Evolutionary conservation across 2,888 invertebrate genomes (phyloP).

Genomic region (Chloromyia formosa): DNA sequence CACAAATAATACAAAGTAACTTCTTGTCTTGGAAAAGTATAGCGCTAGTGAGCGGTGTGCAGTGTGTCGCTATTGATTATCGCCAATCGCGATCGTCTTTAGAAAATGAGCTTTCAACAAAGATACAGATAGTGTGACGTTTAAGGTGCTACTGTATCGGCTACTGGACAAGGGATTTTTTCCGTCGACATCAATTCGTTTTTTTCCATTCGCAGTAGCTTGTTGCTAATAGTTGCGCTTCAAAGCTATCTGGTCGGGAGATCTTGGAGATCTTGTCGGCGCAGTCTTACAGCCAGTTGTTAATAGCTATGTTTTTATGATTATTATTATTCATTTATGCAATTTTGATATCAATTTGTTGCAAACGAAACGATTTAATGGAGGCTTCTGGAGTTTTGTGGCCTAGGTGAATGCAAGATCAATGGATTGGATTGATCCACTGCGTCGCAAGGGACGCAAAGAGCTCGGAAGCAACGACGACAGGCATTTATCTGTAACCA

Average conservation of each 20-base stretch:
- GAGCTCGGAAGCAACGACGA: constrained; percentile 9
- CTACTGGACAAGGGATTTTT: constrained; percentile 31
- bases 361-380: constrained; percentile 39
- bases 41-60: too few relatives aligned
- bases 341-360: constrained; percentile 54
- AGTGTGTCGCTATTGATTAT: neutral
- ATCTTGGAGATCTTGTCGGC: constrained; percentile 14
- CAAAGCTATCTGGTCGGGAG: neutral
- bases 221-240: neutral
- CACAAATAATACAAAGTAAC: constrained; percentile 3
- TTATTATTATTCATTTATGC: constrained; percentile 55
- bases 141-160: constrained; percentile 24
- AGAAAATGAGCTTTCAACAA: constrained; percentile 4
- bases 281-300: neutral
- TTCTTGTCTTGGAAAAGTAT: neutral
- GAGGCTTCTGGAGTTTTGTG: neutral
- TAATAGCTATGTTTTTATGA: constrained; percentile 32
- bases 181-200: neutral
- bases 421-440: too few relatives aligned
- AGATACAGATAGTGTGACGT: neutral
- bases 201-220: neutral
- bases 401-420: neutral
- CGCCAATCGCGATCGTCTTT: constrained; percentile 11
- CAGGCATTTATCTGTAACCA: constrained; percentile 22
- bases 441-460: neutral